Percentiles rank a stretch among this genome's conserved stretches.
phyloP scores from a whole-genome alignment of 2,113 vertebrate species.

The Sapajus apella region DNA sequence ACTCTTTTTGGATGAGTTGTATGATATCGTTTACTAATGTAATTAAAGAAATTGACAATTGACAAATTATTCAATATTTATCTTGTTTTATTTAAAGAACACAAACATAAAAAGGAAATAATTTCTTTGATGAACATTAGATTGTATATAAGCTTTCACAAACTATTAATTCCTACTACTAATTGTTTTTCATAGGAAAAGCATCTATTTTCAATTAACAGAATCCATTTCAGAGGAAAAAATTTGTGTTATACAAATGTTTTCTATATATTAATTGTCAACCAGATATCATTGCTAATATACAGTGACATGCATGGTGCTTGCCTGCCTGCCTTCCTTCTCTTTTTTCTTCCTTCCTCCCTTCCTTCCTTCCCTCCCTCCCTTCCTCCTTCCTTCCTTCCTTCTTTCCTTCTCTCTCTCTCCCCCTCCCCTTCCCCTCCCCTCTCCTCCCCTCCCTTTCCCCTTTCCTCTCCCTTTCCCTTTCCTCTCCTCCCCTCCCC shows the following conservation, averaged over 20 bases:
- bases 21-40: neutral
- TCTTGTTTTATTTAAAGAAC: neutral
- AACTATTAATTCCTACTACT: neutral
- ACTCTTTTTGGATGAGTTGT: neutral
- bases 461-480: too few relatives aligned
- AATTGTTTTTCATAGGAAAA: neutral
- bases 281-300: neutral
- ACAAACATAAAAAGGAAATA: neutral
- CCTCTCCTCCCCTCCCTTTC: too few relatives aligned
- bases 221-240: neutral
- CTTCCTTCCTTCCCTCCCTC: too few relatives aligned
- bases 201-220: neutral
- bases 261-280: neutral
- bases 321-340: too few relatives aligned
- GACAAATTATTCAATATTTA: neutral
- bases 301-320: neutral
- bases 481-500: too few relatives aligned
- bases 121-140: neutral
- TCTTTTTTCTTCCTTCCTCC: too few relatives aligned
- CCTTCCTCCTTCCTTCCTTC: too few relatives aligned
- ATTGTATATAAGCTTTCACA: neutral
- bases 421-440: too few relatives aligned
- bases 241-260: neutral
- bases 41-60: neutral
- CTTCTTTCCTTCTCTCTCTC: too few relatives aligned